phyloP scores from a whole-genome alignment of 2,113 vertebrate genomes.

The Micromys minutus region DNA sequence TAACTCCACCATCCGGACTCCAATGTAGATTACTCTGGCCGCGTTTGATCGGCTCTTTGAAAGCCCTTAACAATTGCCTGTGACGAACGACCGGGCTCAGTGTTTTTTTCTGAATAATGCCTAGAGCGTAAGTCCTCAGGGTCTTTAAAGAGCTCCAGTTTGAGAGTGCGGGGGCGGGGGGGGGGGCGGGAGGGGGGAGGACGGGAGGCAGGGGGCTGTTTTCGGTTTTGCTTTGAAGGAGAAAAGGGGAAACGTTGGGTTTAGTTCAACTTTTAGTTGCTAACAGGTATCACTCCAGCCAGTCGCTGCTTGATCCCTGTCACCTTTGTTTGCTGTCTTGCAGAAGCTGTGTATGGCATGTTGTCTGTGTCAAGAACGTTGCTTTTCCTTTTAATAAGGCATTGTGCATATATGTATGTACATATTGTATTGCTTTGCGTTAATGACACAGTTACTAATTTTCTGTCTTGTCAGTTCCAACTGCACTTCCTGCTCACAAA shows the following conservation, averaged over 20 bases:
- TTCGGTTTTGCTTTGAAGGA: constrained; percentile 33
- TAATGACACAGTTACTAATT: constrained; percentile 48
- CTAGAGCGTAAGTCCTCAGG: constrained; percentile 86
- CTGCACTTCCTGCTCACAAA: constrained; percentile 15
- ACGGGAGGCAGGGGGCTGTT: constrained; percentile 5
- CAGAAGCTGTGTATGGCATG: neutral
- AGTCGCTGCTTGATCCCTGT: constrained; percentile 72
- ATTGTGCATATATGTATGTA: neutral
- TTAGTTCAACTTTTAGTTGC: constrained; percentile 80
- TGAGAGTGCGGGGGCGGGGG: neutral
- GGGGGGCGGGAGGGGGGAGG: neutral
- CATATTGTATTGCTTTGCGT: neutral
- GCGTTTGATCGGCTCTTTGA: constrained; percentile 90
- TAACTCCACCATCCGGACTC: constrained; percentile 87
- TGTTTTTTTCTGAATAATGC: constrained; percentile 86
- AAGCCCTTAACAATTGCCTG: constrained; percentile 90
- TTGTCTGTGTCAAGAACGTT: neutral
- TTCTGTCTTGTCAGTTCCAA: constrained; percentile 47
- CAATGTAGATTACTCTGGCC: constrained; percentile 88
- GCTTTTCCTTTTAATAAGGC: constrained; percentile 2
- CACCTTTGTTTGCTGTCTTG: constrained; percentile 61
- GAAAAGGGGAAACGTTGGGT: constrained; percentile 69
- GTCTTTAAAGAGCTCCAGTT: constrained; percentile 86
- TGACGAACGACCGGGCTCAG: constrained; percentile 88
- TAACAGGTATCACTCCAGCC: constrained; percentile 77